phyloP scores from a whole-genome alignment of 2,113 vertebrate species.

The Vombatus ursinus region DNA sequence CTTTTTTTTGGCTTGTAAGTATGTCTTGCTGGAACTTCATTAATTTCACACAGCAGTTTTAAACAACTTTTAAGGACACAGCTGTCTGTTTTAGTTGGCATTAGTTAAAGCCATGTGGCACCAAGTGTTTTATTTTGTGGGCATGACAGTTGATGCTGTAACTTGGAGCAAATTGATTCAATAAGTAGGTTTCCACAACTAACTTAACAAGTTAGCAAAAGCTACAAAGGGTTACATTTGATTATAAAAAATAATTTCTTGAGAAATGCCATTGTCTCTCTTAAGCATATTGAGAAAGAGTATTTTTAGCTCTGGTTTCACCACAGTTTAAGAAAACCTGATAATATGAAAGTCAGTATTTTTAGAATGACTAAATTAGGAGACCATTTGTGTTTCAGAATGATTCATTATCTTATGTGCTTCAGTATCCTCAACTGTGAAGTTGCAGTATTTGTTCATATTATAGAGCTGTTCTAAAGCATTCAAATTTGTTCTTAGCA shows the following conservation, averaged over 20 bases:
- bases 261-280: background rate
- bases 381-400: constrained; percentile 12
- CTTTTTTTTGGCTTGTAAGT: background rate
- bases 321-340: constrained; percentile 12
- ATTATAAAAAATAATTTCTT: constrained; percentile 40
- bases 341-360: constrained; percentile 40
- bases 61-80: constrained; percentile 8
- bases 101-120: constrained; percentile 6
- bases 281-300: constrained; percentile 35
- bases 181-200: constrained; percentile 12
- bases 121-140: constrained; percentile 37
- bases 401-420: background rate
- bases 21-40: background rate
- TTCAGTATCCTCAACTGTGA: background rate
- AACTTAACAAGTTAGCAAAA: background rate
- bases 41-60: background rate
- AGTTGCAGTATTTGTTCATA: background rate
- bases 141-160: constrained; percentile 9
- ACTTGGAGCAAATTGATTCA: background rate
- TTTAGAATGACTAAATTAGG: constrained; percentile 14
- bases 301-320: constrained; percentile 24
- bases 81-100: background rate
- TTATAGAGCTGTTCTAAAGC: background rate
- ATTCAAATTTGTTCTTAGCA: background rate
- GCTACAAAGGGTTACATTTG: constrained; percentile 1